phyloP scores from a whole-genome alignment of 2,113 vertebrate species.

The Chloropsis hardwickii region DNA sequence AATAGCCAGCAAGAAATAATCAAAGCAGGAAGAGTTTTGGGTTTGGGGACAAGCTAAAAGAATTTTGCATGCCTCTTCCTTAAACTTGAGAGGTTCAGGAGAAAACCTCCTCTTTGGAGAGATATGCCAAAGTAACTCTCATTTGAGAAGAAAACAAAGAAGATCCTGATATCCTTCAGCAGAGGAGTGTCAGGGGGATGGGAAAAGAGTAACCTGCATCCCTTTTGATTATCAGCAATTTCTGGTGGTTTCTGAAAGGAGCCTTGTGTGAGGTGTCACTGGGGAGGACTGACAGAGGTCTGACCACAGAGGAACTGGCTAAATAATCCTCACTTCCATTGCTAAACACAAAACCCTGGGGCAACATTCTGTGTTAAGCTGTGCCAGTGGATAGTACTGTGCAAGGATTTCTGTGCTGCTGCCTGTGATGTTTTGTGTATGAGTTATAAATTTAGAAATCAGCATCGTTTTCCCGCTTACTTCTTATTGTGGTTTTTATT shows the following conservation, averaged over 20 bases:
- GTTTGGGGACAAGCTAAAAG: not conserved
- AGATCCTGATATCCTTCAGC: not conserved
- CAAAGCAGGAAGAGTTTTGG: not conserved
- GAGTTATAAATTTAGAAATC: not conserved
- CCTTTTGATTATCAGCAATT: not conserved
- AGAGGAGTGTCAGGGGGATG: not conserved
- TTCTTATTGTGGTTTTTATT: fast-evolving
- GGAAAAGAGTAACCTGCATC: not conserved
- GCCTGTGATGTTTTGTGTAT: not conserved
- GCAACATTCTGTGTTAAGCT: not conserved
- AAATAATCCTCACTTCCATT: not conserved
- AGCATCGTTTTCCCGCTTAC: not conserved
- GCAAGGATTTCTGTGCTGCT: not conserved
- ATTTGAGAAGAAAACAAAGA: not conserved
- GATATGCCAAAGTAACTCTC: not conserved
- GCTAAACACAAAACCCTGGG: not conserved
- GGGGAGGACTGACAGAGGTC: not conserved
- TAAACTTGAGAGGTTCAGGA: not conserved
- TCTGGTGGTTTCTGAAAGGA: not conserved
- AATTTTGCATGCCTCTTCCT: not conserved
- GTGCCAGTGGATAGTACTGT: not conserved
- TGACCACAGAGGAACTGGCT: not conserved
- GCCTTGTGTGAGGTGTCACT: not conserved
- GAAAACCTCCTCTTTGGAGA: not conserved
- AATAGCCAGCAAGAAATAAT: not conserved